phyloP scores from a whole-genome alignment of 2,113 vertebrate genomes.

The Paralichthys olivaceus region DNA sequence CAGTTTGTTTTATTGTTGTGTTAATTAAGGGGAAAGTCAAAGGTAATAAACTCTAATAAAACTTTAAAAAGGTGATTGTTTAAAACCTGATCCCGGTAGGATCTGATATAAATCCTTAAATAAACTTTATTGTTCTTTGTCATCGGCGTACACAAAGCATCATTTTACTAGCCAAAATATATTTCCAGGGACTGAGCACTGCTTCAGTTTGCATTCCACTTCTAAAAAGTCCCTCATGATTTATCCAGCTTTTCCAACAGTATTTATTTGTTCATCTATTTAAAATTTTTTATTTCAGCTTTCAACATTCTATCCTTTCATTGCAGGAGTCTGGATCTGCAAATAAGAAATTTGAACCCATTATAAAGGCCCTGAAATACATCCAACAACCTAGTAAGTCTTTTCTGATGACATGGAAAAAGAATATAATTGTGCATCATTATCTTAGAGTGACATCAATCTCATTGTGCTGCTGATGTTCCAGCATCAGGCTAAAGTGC shows the following conservation, averaged over 20 bases:
- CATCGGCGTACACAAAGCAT: too few species aligned
- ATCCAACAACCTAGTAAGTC: conserved; percentile 63
- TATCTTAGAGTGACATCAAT: not conserved
- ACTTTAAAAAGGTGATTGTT: not conserved
- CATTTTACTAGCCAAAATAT: too few species aligned
- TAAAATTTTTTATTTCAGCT: too few species aligned
- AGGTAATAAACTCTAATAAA: not conserved
- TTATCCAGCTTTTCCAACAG: not conserved
- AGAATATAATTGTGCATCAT: not conserved
- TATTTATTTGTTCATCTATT: too few species aligned
- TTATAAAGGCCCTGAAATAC: conserved; percentile 65
- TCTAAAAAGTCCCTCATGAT: not conserved
- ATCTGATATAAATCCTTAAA: too few species aligned
- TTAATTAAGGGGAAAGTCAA: too few species aligned
- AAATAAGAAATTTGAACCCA: conserved; percentile 69
- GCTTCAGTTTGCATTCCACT: too few species aligned
- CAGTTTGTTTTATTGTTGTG: too few species aligned
- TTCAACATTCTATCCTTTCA: not conserved
- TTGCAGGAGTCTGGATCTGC: conserved; percentile 69
- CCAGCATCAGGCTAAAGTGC: conserved; percentile 24
- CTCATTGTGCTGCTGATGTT: not conserved
- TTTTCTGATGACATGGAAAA: conserved; percentile 4
- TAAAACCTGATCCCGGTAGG: too few species aligned
- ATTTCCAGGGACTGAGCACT: too few species aligned
- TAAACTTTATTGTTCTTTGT: too few species aligned